Evolutionary conservation across 2,113 vertebrate genomes (phyloP), one percentile per base, ranked within the genome.

Genomic region (Tragulus kanchil): DNA sequence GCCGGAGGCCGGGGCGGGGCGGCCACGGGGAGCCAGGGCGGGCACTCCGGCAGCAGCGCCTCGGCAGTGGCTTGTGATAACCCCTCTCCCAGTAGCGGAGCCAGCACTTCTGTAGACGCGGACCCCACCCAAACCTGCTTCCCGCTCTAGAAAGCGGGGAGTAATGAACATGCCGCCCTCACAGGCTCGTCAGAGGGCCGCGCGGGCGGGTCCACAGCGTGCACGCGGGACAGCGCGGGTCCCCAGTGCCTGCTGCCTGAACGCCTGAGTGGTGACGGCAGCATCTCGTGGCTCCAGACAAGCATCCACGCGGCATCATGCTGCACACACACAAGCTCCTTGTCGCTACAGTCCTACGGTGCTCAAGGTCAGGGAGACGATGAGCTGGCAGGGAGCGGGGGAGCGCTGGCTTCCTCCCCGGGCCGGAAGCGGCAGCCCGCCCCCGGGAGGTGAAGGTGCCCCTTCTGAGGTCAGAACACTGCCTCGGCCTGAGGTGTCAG

Each of bases 101-200:
- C 42, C 9, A 1, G 3, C 0, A 0, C 12, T 17, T 13, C 36
- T 1, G 0, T 2, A 42, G 90, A 75, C 4, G 5, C 3, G 0
- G 13, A 3, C 13, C 26, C 13, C 54, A 1, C 23, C 14, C 77
- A 21, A 13, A 2, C 14, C 52, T n/a, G 8, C 17, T 10, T 77
- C 50, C 59, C 50, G 21, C 28, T 3, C 75, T 56, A 11, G 61
- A 95, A 26, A 21, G 19, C 9, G 6, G 8, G 17, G 6, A n/a
- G 19, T 1, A 6, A 25, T 5, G 59, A 45, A n/a, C 64, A 23
- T 0, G 6, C 28, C 42, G 19, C 67, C 19, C 3, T 59, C 42
- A 12, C 4, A 26, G 54, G 9, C 3, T 0, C 6, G 4, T 7
- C 19, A 2, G 4, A 28, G 54, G 62, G 12, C 14, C 1, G 4